Evolutionary conservation across 2,888 invertebrate genomes (phyloP), one percentile per base, ranked within the genome.

Genomic region (Agriopis aurantiaria): DNA sequence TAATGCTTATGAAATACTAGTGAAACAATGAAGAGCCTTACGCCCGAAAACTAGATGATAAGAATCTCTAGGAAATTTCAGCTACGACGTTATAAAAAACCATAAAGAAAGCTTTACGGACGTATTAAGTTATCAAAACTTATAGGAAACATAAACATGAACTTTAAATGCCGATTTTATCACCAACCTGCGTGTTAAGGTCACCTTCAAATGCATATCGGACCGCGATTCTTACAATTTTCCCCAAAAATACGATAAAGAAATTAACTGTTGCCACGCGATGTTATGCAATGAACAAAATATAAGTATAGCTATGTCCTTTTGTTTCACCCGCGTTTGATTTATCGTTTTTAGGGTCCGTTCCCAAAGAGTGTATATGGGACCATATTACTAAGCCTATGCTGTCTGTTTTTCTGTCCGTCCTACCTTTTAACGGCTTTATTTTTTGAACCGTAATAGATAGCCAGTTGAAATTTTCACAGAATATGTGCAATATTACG

Each of bases 91-190:
- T 52, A 33, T 33, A 33, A 33, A 53, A 53, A 12, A 8, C 12
- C 53, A 7, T 52, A 52, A 48, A 12, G 0, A 10, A 11, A 33
- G 4, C 23, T 17, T 14, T 33, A 0, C 12, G 8, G n/a, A 60
- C 23, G 60, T 49, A 49, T 49, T 60, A 60, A 40, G 33, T 48
- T 40, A 49, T 41, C 10, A 40, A 65, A 14, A 14, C 43, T 60
- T n/a, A 11, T 51, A 51, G n/a, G 48, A 41, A 55, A 12, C 53
- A 33, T 55, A 55, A 55, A 33, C 12, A 4, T 51, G 43, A 60
- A 14, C 43, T 61, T 67, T 61, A 43, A 61, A 23, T n/a, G 9
- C 17, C 2, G 9, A 61, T 68, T 68, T 68, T 63, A 64, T 59
- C n/a, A 53, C 14, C 17, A 17, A 17, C n/a, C 62, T 53, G 62